Percentiles rank a stretch among this genome's conserved stretches.
Conservation (phyloP, 2,888 invertebrate genomes). For the Meandrusa payeni region DNA sequence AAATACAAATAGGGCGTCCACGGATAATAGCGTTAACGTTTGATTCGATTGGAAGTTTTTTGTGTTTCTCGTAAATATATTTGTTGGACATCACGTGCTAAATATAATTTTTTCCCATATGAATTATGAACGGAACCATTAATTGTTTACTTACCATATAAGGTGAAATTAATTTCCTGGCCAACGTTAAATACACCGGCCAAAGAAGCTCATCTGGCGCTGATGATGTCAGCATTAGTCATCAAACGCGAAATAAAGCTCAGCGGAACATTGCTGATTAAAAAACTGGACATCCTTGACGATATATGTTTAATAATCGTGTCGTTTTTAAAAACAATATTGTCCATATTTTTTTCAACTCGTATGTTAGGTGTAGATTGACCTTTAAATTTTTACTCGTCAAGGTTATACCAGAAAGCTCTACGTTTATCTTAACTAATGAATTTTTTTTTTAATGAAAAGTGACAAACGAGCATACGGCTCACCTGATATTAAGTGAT, state of each 20-base stretch:
- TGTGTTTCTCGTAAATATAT: too few relatives aligned
- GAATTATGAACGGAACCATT: too few relatives aligned
- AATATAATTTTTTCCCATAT: too few relatives aligned
- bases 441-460: too few relatives aligned
- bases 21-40: too few relatives aligned
- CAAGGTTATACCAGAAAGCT: slow-evolving; percentile 2
- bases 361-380: slow-evolving; percentile 5
- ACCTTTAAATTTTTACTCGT: neutral
- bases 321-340: slow-evolving; percentile 6
- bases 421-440: neutral
- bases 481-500: too few relatives aligned
- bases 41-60: too few relatives aligned
- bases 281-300: slow-evolving; percentile 21
- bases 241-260: slow-evolving; percentile 16
- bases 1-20: too few relatives aligned
- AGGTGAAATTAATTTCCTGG: neutral
- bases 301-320: slow-evolving; percentile 9
- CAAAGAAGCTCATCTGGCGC: neutral
- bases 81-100: too few relatives aligned
- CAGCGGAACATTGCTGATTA: slow-evolving; percentile 1
- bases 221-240: slow-evolving; percentile 23
- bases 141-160: neutral
- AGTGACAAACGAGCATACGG: too few relatives aligned
- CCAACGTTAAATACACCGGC: neutral
- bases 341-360: slow-evolving; percentile 1